These are phyloP conservation scores for Biston stratarius DNA, from an alignment of 2,888 invertebrate genomes.

Conservation along the genomic window DNA sequence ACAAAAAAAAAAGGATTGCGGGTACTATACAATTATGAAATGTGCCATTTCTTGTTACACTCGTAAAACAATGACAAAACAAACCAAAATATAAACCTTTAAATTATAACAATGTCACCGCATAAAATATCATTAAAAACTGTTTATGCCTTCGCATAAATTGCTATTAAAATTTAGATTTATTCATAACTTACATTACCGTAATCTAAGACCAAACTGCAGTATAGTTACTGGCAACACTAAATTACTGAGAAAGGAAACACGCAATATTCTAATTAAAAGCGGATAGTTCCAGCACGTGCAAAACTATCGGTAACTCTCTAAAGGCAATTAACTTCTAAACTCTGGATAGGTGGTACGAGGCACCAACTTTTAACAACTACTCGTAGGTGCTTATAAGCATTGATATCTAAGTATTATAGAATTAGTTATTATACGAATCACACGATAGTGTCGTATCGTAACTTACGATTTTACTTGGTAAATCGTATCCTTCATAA, in stretches of 20 bases:
- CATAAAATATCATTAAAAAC: neutral
- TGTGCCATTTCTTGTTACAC: too few relatives aligned
- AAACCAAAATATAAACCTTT: neutral
- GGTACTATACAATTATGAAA: too few relatives aligned
- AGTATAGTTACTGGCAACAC: conserved; percentile 16
- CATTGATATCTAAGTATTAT: neutral
- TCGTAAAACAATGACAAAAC: too few relatives aligned
- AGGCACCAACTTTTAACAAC: conserved; percentile 27
- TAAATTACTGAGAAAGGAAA: conserved; percentile 22
- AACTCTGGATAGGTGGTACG: conserved; percentile 20
- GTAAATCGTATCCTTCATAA: too few relatives aligned
- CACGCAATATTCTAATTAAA: conserved; percentile 34
- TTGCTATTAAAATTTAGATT: conserved; percentile 8
- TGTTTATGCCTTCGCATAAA: neutral
- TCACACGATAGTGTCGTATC: too few relatives aligned
- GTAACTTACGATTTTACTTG: too few relatives aligned
- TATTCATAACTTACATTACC: conserved; percentile 10
- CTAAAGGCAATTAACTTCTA: conserved; percentile 22
- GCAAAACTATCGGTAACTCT: conserved; percentile 11
- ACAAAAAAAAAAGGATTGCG: too few relatives aligned
- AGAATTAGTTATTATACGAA: too few relatives aligned
- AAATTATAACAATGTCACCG: neutral
- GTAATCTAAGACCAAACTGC: conserved; percentile 10
- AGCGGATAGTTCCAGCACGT: conserved; percentile 13
- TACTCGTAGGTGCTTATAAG: neutral